These are phyloP conservation scores for Sarcophaga carnaria DNA, from an alignment of 2,888 invertebrate genomes.

Conservation along the genomic window DNA sequence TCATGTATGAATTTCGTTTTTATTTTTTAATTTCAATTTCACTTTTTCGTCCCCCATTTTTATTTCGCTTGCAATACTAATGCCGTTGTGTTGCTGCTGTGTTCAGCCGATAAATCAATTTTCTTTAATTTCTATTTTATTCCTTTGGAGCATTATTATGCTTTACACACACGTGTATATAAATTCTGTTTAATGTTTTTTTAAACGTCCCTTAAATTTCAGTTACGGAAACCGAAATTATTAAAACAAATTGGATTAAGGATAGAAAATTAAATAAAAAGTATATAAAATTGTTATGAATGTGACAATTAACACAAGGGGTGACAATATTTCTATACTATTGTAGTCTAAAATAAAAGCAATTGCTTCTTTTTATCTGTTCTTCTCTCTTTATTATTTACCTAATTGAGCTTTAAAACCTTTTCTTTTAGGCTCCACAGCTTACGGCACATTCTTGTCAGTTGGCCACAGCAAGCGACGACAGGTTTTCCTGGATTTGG, in stretches of 20 bases:
- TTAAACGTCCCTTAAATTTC: neutral
- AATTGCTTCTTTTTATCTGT: too few relatives aligned
- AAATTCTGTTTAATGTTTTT: conserved; percentile 24
- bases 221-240: conserved; percentile 24
- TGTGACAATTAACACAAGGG: too few relatives aligned
- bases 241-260: conserved; percentile 10
- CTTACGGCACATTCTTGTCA: too few relatives aligned
- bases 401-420: too few relatives aligned
- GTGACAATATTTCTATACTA: too few relatives aligned
- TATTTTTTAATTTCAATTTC: neutral
- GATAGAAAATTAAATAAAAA: conserved; percentile 4
- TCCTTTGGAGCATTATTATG: conserved; percentile 58
- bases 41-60: neutral
- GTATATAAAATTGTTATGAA: too few relatives aligned
- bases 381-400: too few relatives aligned
- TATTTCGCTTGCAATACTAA: neutral
- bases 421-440: too few relatives aligned
- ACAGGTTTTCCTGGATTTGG: too few relatives aligned
- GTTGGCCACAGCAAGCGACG: too few relatives aligned
- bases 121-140: conserved; percentile 63
- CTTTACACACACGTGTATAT: conserved; percentile 16
- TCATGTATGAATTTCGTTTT: conserved; percentile 27
- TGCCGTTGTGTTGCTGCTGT: neutral
- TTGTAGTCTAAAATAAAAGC: too few relatives aligned
- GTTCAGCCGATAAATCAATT: conserved; percentile 65